phyloP scores from a whole-genome alignment of 2,797 vertebrate genomes.

The Agapornis canus region DNA sequence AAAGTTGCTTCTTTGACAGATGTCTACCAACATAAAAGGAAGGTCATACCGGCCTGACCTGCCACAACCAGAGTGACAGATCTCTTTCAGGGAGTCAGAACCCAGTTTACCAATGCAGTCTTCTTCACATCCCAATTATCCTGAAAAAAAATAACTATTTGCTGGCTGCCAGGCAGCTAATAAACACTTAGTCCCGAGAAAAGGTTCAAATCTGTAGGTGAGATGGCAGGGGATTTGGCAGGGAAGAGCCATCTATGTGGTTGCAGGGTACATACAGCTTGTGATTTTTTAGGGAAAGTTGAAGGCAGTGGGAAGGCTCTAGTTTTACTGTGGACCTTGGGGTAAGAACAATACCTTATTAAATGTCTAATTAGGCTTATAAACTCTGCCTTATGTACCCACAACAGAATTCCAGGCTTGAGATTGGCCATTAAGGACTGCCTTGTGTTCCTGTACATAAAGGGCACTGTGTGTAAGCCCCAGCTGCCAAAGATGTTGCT shows the following conservation, averaged over 20 bases:
- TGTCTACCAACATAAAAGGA: not conserved
- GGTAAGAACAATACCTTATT: not conserved
- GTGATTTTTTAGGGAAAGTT: not conserved
- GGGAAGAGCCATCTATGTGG: not conserved
- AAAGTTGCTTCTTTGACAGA: not conserved
- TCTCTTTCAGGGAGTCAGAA: not conserved
- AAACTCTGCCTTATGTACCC: not conserved
- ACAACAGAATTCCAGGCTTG: not conserved
- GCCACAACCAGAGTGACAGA: not conserved
- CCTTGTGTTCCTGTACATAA: constrained; percentile 16
- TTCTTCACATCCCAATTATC: not conserved
- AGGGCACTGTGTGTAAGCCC: not conserved
- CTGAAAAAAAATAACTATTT: not conserved
- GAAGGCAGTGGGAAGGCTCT: not conserved
- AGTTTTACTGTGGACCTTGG: not conserved
- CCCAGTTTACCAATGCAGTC: not conserved
- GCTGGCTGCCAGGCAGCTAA: not conserved
- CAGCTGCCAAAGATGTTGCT: constrained; percentile 23
- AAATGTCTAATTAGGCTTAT: not conserved
- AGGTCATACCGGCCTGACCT: not conserved
- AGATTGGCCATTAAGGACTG: not conserved
- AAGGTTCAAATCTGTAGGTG: not conserved
- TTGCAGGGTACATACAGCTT: not conserved
- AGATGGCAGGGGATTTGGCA: not conserved
- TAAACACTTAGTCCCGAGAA: not conserved